Evolutionary conservation across 1,140 invertebrate species (phyloP).

Genomic region (Brachionus rubens): DNA sequence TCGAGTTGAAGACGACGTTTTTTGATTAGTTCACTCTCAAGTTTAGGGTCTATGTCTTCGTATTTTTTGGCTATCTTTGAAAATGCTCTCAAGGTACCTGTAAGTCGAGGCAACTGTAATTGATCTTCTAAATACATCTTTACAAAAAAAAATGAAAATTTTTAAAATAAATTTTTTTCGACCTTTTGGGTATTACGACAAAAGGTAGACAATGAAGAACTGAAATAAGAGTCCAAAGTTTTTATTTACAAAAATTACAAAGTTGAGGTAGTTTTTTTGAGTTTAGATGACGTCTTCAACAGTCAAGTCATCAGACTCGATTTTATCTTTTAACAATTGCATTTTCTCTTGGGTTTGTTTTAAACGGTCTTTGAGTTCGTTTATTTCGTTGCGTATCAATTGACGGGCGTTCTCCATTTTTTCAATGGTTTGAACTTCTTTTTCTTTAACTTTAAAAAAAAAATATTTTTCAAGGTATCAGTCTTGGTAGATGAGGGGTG

Average conservation of each 20-base stretch:
- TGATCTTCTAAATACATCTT: constrained; percentile 12
- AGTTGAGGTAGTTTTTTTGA: too few species aligned
- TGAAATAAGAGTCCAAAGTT: too few species aligned
- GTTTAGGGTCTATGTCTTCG: not conserved
- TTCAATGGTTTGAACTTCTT: constrained; percentile 19
- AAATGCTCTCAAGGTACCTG: constrained; percentile 54
- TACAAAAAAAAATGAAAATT: not conserved
- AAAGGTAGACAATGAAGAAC: too few species aligned
- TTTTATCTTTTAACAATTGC: constrained; percentile 12
- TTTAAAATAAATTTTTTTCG: not conserved
- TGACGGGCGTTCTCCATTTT: constrained; percentile 35
- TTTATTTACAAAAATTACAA: too few species aligned
- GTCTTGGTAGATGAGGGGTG: not conserved
- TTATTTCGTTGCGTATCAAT: constrained; percentile 21
- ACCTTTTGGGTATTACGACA: not conserved
- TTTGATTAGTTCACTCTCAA: constrained; percentile 22
- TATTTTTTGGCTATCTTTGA: constrained; percentile 49
- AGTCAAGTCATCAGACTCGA: constrained; percentile 4
- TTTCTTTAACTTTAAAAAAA: constrained; percentile 1
- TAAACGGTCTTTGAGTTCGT: constrained; percentile 15
- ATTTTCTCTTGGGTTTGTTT: constrained; percentile 43
- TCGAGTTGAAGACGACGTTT: not conserved
- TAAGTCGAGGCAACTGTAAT: constrained; percentile 51
- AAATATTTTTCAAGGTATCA: not conserved
- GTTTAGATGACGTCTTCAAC: constrained; percentile 3